Conservation (phyloP, 1,140 invertebrate genomes). For the Laupala kohalensis region DNA sequence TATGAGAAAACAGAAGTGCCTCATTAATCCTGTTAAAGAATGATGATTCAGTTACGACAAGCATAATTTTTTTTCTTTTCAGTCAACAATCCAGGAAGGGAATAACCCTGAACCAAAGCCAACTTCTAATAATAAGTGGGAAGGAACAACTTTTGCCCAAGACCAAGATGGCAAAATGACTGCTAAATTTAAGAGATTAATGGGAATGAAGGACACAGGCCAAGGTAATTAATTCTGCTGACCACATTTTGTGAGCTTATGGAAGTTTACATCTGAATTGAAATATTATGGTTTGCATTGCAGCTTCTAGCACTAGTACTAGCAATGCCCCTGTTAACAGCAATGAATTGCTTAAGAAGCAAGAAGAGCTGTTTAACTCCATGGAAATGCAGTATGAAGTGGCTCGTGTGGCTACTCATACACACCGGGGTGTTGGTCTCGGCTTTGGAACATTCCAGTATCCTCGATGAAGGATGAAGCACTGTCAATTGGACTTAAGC, state of each 20-base stretch:
- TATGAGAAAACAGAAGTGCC: no score
- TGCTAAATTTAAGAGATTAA: constrained; percentile 88
- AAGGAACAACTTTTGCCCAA: constrained; percentile 69
- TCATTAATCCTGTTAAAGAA: no score
- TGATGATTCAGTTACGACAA: not conserved
- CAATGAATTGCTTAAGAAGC: constrained; percentile 54
- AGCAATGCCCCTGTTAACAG: constrained; percentile 5
- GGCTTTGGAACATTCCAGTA: constrained; percentile 13
- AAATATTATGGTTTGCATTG: no score
- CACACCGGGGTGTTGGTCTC: constrained; percentile 68
- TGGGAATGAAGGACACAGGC: constrained; percentile 73
- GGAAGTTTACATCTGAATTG: no score
- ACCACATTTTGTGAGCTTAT: not conserved
- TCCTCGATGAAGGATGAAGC: constrained; percentile 2
- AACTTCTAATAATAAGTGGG: constrained; percentile 53
- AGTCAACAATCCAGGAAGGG: not conserved
- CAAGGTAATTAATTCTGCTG: not conserved
- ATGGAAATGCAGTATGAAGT: constrained; percentile 93
- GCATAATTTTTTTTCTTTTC: not conserved
- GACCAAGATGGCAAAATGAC: constrained; percentile 82
- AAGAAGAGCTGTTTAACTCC: constrained; percentile 79
- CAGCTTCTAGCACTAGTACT: not conserved
- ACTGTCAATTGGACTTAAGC: not conserved
- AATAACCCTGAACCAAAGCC: constrained; percentile 5
- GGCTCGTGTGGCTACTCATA: constrained; percentile 83